phyloP scores from a whole-genome alignment of 1,140 invertebrate genomes.

The Globodera rostochiensis region DNA sequence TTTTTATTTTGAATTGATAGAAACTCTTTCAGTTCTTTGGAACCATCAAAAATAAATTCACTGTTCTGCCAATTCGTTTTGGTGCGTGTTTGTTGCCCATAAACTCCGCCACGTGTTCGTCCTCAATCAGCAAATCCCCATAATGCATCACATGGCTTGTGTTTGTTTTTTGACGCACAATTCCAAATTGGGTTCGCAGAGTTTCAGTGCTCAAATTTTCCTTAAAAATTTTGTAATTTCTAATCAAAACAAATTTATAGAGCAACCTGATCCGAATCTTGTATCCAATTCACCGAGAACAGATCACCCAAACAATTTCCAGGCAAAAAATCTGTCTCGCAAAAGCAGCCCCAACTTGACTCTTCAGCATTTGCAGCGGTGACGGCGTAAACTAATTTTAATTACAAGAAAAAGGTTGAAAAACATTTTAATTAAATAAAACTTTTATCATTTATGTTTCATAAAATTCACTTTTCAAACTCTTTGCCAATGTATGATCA shows the following conservation, averaged over 20 bases:
- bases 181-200: constrained; percentile 70
- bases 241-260: constrained; percentile 10
- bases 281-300: constrained; percentile 74
- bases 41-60: constrained; percentile 1
- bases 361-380: constrained; percentile 73
- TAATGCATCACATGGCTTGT: constrained; percentile 72
- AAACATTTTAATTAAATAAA: too few relatives aligned
- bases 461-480: constrained; percentile 63
- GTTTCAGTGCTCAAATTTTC: constrained; percentile 70
- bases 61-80: constrained; percentile 13
- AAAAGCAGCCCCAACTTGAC: constrained; percentile 62
- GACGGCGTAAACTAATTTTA: constrained; percentile 57
- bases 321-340: constrained; percentile 58
- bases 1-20: too few relatives aligned
- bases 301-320: constrained; percentile 58
- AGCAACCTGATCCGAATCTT: constrained; percentile 72
- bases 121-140: constrained; percentile 68
- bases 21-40: too few relatives aligned
- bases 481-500: constrained; percentile 69
- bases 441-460: background rate
- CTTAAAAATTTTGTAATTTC: constrained; percentile 56
- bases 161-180: constrained; percentile 72
- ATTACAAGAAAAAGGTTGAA: background rate
- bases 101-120: constrained; percentile 62
- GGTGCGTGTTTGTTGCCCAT: constrained; percentile 51